Percentiles rank a stretch among this genome's conserved stretches.
These are phyloP conservation scores for Sebastes vulpes DNA, from an alignment of 2,797 vertebrate species.

Conservation along the genomic window DNA sequence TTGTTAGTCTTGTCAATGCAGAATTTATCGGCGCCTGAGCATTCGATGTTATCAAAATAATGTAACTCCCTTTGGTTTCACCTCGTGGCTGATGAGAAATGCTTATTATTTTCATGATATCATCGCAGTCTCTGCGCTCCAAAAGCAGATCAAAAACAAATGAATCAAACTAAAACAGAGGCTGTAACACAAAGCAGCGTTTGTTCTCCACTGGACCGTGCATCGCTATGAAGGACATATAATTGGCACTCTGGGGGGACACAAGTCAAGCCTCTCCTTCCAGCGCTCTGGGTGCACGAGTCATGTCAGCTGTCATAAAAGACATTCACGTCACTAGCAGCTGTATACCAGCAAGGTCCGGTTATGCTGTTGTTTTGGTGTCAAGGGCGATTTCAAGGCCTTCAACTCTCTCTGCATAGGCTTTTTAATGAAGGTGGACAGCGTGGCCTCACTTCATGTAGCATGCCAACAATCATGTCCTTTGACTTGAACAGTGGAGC, in stretches of 20 bases:
- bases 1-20: constrained; percentile 3
- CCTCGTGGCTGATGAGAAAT: neutral
- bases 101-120: constrained; percentile 19
- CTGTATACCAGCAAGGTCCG: constrained; percentile 2
- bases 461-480: constrained; percentile 9
- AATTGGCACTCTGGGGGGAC: constrained; percentile 41
- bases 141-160: constrained; percentile 21
- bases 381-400: constrained; percentile 58
- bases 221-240: constrained; percentile 44
- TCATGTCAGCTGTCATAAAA: constrained; percentile 68
- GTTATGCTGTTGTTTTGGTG: constrained; percentile 34
- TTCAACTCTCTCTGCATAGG: constrained; percentile 16
- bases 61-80: constrained; percentile 5
- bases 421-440: constrained; percentile 16
- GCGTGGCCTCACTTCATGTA: constrained; percentile 10
- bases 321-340: constrained; percentile 36
- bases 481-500: constrained; percentile 7
- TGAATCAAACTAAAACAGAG: constrained; percentile 12
- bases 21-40: constrained; percentile 11
- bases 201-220: constrained; percentile 32
- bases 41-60: constrained; percentile 11
- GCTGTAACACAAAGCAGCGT: constrained; percentile 11
- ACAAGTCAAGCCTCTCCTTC: constrained; percentile 34
- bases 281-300: constrained; percentile 44
- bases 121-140: neutral